phyloP scores from a whole-genome alignment of 2,113 vertebrate genomes.

The Macroglossus sobrinus region DNA sequence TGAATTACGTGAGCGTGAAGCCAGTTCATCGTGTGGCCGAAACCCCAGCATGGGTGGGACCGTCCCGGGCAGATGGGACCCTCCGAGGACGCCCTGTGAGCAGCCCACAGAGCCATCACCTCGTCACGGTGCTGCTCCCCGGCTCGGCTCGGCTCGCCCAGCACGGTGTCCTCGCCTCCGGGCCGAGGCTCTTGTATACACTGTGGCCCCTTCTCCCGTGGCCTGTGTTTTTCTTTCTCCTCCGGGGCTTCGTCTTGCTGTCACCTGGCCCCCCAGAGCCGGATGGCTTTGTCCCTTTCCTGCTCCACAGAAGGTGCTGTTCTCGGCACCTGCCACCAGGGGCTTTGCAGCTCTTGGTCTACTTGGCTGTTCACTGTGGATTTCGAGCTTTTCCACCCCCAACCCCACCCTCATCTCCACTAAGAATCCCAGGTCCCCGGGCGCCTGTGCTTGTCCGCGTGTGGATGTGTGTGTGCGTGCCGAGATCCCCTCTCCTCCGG shows the following conservation, averaged over 20 bases:
- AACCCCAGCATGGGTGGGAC: rapidly evolving
- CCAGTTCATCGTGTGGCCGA: background rate
- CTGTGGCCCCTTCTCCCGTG: background rate
- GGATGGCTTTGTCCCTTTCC: background rate
- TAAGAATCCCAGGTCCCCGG: no score
- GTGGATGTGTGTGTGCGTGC: no score
- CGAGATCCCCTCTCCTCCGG: no score
- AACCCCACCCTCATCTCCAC: no score
- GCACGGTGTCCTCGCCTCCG: rapidly evolving
- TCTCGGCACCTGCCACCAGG: no score
- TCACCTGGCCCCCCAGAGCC: no score
- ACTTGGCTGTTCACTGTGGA: background rate
- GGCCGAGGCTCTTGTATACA: rapidly evolving
- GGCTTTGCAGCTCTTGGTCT: rapidly evolving
- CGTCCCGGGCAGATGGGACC: no score
- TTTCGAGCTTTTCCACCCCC: background rate
- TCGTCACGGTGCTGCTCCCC: rapidly evolving
- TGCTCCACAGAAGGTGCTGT: no score
- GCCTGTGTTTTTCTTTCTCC: rapidly evolving
- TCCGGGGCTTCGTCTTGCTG: no score
- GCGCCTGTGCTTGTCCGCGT: no score
- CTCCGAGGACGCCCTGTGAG: rapidly evolving
- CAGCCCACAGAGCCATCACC: rapidly evolving
- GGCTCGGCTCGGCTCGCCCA: rapidly evolving
- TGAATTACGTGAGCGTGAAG: background rate